Percentiles rank a stretch among this genome's conserved stretches.
Conservation (phyloP, 2,113 vertebrate genomes). For the Toxotes jaculatrix region DNA sequence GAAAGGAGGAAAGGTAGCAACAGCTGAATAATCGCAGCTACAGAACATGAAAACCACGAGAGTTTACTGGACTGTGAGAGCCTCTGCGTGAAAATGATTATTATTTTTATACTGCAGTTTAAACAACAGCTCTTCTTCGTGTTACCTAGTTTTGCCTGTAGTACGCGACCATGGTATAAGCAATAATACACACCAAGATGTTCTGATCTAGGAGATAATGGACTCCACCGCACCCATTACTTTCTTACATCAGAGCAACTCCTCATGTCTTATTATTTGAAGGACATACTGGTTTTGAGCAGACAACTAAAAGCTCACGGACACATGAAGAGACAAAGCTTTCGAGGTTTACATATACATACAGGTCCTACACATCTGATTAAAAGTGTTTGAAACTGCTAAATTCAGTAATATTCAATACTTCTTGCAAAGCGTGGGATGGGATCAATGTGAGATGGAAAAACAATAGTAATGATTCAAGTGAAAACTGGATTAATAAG, state of each 20-base stretch:
- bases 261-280: neutral
- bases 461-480: neutral
- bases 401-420: neutral
- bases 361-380: no score
- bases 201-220: neutral
- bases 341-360: no score
- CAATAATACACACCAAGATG: no score
- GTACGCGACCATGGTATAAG: no score
- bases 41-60: neutral
- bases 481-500: neutral
- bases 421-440: no score
- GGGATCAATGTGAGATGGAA: neutral
- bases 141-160: no score
- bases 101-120: no score
- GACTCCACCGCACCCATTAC: neutral
- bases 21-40: slow-evolving; percentile 45
- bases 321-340: no score
- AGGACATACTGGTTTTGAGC: neutral
- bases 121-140: no score
- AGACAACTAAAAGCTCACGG: neutral
- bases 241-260: neutral
- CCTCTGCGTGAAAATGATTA: neutral
- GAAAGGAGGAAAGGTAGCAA: slow-evolving; percentile 9
- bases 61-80: neutral
- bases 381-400: neutral